Percentiles rank a stretch among this genome's conserved stretches.
These are phyloP conservation scores for Drosophila serrata DNA, from an alignment of 1,140 invertebrate species.

Conservation along the genomic window DNA sequence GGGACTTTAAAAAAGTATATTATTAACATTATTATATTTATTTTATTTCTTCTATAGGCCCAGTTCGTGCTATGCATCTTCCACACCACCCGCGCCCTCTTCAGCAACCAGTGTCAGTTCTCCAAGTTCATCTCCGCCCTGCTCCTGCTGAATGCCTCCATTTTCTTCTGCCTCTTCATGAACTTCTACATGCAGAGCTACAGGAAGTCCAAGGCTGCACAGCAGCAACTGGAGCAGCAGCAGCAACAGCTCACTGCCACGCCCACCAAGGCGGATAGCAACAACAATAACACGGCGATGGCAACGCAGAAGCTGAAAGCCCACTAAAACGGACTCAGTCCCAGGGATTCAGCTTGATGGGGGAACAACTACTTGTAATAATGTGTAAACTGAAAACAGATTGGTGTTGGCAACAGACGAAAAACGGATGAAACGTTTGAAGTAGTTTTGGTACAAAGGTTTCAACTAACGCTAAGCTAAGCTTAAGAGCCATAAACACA, in stretches of 20 bases:
- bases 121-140: conserved; percentile 91
- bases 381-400: conserved; percentile 56
- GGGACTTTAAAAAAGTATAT: neutral
- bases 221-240: conserved; percentile 30
- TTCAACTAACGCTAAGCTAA: conserved; percentile 69
- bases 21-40: neutral
- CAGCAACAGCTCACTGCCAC: conserved; percentile 13
- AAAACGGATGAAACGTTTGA: conserved; percentile 52
- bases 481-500: conserved; percentile 73
- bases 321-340: conserved; percentile 40
- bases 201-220: conserved; percentile 85
- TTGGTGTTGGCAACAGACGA: conserved; percentile 71
- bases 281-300: conserved; percentile 53
- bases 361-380: conserved; percentile 46
- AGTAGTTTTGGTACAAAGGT: conserved; percentile 80
- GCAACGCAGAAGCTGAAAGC: conserved; percentile 65
- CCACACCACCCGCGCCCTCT: conserved; percentile 91
- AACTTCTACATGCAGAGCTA: conserved; percentile 96
- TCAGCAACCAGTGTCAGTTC: conserved; percentile 90
- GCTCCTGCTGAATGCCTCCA: conserved; percentile 93
- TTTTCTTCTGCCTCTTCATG: conserved; percentile 96
- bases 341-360: conserved; percentile 46
- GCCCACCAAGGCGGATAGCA: conserved; percentile 41
- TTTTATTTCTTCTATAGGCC: conserved; percentile 86
- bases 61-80: conserved; percentile 92